A percentile compares a stretch with the other conserved stretches of the same genome.
Conservation (phyloP, 2,113 vertebrate genomes). For the Notarius lentiginosus region DNA sequence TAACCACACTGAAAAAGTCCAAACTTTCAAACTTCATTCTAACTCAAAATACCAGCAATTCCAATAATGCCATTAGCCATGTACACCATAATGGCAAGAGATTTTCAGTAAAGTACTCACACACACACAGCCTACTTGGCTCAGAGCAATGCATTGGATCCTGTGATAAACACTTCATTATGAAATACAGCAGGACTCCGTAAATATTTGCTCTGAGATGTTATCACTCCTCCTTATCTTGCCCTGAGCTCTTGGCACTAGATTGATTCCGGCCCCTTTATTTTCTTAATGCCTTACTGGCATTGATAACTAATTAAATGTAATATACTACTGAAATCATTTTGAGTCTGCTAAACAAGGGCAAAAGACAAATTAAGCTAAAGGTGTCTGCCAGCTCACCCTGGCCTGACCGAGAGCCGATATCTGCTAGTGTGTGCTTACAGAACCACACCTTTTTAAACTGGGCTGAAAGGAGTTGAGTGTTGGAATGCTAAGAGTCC, state of each 20-base stretch:
- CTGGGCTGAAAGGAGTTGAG: background rate
- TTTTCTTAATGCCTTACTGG: conserved; percentile 68
- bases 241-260: conserved; percentile 67
- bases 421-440: conserved; percentile 5
- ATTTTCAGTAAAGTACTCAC: background rate
- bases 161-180: conserved; percentile 75
- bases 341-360: conserved; percentile 43
- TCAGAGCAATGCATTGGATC: conserved; percentile 49
- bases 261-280: conserved; percentile 60
- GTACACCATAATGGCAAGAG: background rate
- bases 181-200: conserved; percentile 72
- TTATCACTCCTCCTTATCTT: conserved; percentile 73
- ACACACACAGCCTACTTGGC: conserved; percentile 59
- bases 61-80: background rate
- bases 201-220: conserved; percentile 72
- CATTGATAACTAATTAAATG: conserved; percentile 58
- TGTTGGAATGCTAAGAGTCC: background rate
- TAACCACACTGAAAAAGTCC: conserved; percentile 50
- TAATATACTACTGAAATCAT: conserved; percentile 42
- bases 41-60: conserved; percentile 12
- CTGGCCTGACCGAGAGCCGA: background rate
- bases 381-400: background rate
- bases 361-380: conserved; percentile 33
- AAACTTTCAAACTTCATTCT: background rate
- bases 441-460: conserved; percentile 11